Conservation (phyloP, 2,113 vertebrate genomes). For the Ciconia stormi region DNA sequence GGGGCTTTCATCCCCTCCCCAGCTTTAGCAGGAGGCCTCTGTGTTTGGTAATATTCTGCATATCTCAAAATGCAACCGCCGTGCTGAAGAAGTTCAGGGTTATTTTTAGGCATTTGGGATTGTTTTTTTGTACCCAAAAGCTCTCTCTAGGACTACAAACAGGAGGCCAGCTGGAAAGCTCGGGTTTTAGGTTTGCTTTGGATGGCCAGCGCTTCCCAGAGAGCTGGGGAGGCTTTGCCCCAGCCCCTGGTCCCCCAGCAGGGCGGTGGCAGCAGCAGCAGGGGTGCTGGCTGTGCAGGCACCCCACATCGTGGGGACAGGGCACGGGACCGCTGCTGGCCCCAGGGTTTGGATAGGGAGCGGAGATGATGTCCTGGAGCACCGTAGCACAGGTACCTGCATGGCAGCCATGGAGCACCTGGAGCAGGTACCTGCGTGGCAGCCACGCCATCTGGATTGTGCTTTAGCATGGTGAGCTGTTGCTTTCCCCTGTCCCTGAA, state of each 20-base stretch:
- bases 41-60: neutral
- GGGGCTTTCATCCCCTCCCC: neutral
- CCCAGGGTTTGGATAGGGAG: neutral
- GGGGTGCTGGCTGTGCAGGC: neutral
- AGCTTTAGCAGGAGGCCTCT: neutral
- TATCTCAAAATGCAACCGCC: neutral
- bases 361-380: neutral
- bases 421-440: neutral
- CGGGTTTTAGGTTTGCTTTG: neutral
- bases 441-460: neutral
- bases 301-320: accelerated
- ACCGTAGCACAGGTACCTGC: accelerated
- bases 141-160: neutral
- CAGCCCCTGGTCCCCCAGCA: neutral
- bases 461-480: neutral
- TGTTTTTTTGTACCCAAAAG: neutral
- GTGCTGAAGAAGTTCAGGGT: neutral
- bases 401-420: neutral
- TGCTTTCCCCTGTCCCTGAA: neutral
- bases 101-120: slow-evolving; percentile 6
- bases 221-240: neutral
- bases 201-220: accelerated
- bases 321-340: accelerated
- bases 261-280: neutral
- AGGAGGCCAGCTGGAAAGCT: neutral